Base-by-base conservation (phyloP, 2,113 vertebrate genomes). In the Centropristis striata region DNA sequence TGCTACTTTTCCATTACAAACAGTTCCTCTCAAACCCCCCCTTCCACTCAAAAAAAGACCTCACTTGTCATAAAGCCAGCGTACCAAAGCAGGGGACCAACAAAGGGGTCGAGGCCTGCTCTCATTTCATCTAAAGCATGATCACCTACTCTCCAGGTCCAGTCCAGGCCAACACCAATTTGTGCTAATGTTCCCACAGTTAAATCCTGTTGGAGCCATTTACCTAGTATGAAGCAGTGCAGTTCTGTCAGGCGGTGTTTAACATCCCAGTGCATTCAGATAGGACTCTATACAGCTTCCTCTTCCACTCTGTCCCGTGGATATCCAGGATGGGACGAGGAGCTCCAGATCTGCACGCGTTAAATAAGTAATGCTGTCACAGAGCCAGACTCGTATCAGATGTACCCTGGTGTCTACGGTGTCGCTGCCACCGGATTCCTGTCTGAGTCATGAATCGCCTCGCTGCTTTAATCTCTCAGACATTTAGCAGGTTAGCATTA, bases 331-430 rank as follows among this genome's bases (percentile, higher is more conserved):
- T 71, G 90, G 72, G 83, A 83, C 10, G 20, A 74, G 81, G 51
- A 75, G 70, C 68, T 66, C 51, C 46, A 69, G 70, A 83, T 61
- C 70, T 57, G 55, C 85, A 79, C 57, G 18, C 57, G 44, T 78
- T 94, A 84, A 95, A 95, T 95, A 94, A 95, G 68, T 95, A 57
- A 94, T 92, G 80, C 21, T 53, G 63, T 42, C 85, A 90, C 65
- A 55, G 71, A 88, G 76, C 58, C 85, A 60, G 59, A 78, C 54
- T 44, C 57, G 41, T 86, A 93, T 93, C 91, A 78, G 76, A 87
- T 92, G 54, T 81, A 66, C 74, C 46, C 46, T 27, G 63, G 44
- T 74, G 81, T 90, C 88, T 92, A 64, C 8, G 4, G 81, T 93
- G 86, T 91, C 90, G 74, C 76, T 49, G 67, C 55, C 18, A 54